Evolutionary conservation across 92 coral and sea anemone species (phyloP), one percentile per base, ranked within the genome.

Genomic region (Metridium senile): DNA sequence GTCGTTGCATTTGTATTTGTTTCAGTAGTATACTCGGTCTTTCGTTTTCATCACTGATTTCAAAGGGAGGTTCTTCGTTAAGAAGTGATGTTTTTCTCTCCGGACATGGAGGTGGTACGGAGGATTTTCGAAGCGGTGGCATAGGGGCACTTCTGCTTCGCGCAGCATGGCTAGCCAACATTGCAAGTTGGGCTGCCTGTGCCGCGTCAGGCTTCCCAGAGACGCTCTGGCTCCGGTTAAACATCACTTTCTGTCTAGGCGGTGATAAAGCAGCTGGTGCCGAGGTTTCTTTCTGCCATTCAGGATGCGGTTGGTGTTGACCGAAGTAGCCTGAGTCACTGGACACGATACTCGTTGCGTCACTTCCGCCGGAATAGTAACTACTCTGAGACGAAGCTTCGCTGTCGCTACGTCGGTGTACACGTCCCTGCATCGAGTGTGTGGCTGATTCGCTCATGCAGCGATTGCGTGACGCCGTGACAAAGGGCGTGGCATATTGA

Each of bases 291-390:
- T 80, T 75, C 31, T 76, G 86, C 68, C 81, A 77, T 33, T 91
- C 97, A 57, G 93, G 85, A 51, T 81, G 91, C 30, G 82, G 90
- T 2, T 83, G 84, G 30, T 66, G 83, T 51, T 91, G 79, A 53
- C 97, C 91, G 61, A 91, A 91, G 83, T 91, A 91, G 9, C 97
- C 97, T 22, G 97, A 91, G 74, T 91, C 97, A 66, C 97, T 86
- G 70, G 89, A 82, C 29, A 33, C 84, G 65, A 73, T 56, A 77
- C 89, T 16, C 82, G 90, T 64, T 79, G 72, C 69, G 85, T 91
- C 97, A 27, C 95, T 84, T 53, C 91, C 82, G 11, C 91, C 97
- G 22, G 97, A 91, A 51, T 88, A 91, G 64, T 88, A 86, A 61
- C 92, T 86, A 76, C 97, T 91, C 67, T 91, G 97, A 9, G 93